Percentiles rank a stretch among this genome's conserved stretches.
phyloP scores from a whole-genome alignment of 2,797 vertebrate species.

The Oceanodroma leucorhoa region DNA sequence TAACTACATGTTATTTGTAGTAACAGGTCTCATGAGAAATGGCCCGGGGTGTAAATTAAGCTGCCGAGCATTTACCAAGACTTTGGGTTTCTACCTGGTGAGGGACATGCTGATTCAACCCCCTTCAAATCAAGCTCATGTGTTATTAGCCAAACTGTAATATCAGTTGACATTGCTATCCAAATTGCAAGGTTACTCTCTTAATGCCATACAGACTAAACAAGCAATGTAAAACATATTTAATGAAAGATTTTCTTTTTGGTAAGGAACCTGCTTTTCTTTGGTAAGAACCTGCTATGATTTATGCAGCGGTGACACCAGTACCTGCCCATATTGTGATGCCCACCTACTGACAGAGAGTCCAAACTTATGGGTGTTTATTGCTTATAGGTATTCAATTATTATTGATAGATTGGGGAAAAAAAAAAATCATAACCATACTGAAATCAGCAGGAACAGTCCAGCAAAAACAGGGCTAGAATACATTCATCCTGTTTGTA shows the following conservation, averaged over 20 bases:
- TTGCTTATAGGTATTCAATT: background rate
- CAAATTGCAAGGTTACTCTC: background rate
- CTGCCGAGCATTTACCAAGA: background rate
- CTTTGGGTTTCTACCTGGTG: background rate
- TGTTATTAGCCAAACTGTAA: background rate
- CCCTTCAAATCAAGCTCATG: background rate
- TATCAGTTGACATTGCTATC: background rate
- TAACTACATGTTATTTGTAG: background rate
- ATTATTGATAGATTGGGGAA: background rate
- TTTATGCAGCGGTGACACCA: background rate
- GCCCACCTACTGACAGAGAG: background rate
- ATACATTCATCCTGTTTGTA: background rate
- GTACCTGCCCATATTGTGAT: background rate
- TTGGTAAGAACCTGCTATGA: background rate
- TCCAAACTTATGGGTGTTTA: background rate
- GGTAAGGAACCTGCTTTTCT: background rate
- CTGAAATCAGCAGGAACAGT: background rate
- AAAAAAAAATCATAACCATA: rapidly evolving
- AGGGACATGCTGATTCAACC: background rate
- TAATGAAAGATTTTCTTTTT: background rate
- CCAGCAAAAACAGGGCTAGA: background rate
- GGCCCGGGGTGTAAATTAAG: background rate
- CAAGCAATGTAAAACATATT: background rate
- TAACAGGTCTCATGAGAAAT: background rate
- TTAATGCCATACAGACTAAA: background rate